Evolutionary conservation across 2,113 vertebrate genomes (phyloP).

Genomic region (Elgaria multicarinata): DNA sequence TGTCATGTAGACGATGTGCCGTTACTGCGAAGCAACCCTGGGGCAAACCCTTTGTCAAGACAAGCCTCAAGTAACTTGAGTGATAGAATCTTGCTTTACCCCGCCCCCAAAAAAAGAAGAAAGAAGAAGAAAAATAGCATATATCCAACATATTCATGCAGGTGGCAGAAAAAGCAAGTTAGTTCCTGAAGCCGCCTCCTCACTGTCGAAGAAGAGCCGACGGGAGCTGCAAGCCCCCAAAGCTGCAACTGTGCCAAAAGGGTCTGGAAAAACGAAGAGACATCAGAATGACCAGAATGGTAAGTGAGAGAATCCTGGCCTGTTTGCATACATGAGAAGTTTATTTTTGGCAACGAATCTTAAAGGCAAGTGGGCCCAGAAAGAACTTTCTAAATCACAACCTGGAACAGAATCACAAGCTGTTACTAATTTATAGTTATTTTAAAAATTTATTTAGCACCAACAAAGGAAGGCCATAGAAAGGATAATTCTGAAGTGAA

Average conservation of each 20-base stretch:
- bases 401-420: neutral
- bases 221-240: neutral
- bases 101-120: too few relatives aligned
- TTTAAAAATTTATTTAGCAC: neutral
- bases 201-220: neutral
- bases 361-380: neutral
- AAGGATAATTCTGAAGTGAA: neutral
- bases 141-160: neutral
- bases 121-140: neutral
- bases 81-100: neutral
- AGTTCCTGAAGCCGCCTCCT: neutral
- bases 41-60: too few relatives aligned
- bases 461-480: neutral
- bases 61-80: too few relatives aligned
- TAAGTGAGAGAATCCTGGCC: neutral
- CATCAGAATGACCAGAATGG: neutral
- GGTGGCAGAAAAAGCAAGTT: neutral
- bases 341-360: too few relatives aligned
- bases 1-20: too few relatives aligned
- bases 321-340: neutral
- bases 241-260: neutral
- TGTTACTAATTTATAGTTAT: neutral
- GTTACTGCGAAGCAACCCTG: too few relatives aligned
- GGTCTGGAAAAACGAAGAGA: neutral
- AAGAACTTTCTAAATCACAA: neutral